These are phyloP conservation scores for Hapalemur alaotrensis DNA, from an alignment of 2,797 vertebrate species.

Conservation along the genomic window DNA sequence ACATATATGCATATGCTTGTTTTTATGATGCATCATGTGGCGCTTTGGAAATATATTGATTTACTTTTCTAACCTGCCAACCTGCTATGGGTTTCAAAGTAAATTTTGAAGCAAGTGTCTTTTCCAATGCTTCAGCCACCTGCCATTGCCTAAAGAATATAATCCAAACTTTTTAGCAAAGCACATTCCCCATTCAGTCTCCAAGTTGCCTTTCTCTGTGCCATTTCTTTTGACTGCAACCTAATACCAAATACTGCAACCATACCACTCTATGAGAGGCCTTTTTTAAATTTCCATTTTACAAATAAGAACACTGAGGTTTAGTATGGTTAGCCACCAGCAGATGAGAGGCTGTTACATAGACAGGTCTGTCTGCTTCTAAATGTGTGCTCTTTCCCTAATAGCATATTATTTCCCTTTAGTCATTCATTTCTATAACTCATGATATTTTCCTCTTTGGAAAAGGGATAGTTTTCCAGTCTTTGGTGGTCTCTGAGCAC, in stretches of 20 bases:
- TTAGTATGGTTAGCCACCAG: background rate
- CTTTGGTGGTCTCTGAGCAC: background rate
- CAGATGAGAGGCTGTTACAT: background rate
- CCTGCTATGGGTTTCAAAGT: slow-evolving; percentile 14
- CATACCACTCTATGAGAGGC: background rate
- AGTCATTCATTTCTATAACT: background rate
- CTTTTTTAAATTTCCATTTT: background rate
- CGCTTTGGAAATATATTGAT: background rate
- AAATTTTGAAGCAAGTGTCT: background rate
- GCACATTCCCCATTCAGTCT: background rate
- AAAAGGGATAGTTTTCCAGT: background rate
- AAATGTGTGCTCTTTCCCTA: background rate
- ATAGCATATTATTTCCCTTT: background rate
- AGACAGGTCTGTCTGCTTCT: background rate
- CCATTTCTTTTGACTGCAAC: background rate
- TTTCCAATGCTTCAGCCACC: background rate
- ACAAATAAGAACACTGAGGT: background rate
- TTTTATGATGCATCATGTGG: background rate
- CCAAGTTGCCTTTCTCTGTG: background rate
- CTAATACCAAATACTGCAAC: background rate
- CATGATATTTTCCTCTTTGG: background rate
- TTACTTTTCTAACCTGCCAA: slow-evolving; percentile 24
- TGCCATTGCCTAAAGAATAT: background rate
- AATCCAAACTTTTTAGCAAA: background rate
- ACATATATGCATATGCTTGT: background rate